phyloP scores from a whole-genome alignment of 92 coral and sea anemone species.

The Porites evermanni region DNA sequence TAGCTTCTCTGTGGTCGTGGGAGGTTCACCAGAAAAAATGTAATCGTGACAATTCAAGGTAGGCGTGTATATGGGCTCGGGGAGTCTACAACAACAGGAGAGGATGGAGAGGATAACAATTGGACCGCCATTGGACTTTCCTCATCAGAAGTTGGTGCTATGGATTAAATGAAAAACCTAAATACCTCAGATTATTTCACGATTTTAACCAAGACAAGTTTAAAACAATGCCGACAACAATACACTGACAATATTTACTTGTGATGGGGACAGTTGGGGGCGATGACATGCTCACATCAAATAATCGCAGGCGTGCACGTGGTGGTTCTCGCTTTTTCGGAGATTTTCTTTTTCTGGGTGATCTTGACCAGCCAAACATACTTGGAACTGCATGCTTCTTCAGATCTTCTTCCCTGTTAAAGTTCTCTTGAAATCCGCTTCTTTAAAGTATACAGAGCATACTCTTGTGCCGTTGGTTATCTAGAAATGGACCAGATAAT shows the following conservation, averaged over 20 bases:
- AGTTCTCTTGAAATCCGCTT: constrained; percentile 36
- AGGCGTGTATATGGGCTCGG: constrained; percentile 12
- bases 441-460: constrained; percentile 47
- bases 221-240: constrained; percentile 32
- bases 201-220: constrained; percentile 30
- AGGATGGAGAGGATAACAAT: constrained; percentile 12
- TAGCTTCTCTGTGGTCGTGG: constrained; percentile 41
- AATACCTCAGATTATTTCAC: constrained; percentile 30
- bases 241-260: constrained; percentile 22
- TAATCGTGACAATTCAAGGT: constrained; percentile 22
- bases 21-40: constrained; percentile 27
- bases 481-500: constrained; percentile 48
- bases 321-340: constrained; percentile 46
- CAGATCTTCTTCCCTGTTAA: constrained; percentile 41
- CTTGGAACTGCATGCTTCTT: constrained; percentile 50
- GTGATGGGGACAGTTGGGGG: constrained; percentile 41
- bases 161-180: constrained; percentile 21
- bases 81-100: constrained; percentile 34
- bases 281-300: constrained; percentile 42
- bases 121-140: constrained; percentile 22
- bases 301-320: constrained; percentile 34
- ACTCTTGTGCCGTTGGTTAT: constrained; percentile 51
- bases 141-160: constrained; percentile 24
- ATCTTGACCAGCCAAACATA: constrained; percentile 40
- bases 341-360: constrained; percentile 46